Evolutionary conservation across 2,797 vertebrate species (phyloP).

Genomic region (Acrocephalus scirpaceus): DNA sequence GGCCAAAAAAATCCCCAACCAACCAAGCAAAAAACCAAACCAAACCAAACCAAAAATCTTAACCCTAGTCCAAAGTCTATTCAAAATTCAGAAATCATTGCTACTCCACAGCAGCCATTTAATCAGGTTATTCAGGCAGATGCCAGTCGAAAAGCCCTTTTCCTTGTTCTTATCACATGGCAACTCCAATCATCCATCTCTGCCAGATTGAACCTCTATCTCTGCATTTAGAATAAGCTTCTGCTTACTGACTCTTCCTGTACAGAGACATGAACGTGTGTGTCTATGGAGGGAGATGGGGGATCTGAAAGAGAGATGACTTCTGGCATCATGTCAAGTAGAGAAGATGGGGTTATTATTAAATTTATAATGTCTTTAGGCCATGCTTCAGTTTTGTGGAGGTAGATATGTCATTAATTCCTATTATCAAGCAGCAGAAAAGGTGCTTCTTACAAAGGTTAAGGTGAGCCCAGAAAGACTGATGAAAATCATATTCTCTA

Average conservation of each 20-base stretch:
- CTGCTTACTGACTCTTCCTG: neutral
- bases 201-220: neutral
- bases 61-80: neutral
- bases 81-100: neutral
- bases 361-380: neutral
- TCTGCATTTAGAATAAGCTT: neutral
- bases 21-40: neutral
- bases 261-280: neutral
- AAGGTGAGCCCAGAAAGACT: neutral
- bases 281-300: neutral
- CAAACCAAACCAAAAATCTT: neutral
- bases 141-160: fast-evolving
- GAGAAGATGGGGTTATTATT: neutral
- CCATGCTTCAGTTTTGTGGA: neutral
- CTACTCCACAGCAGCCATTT: neutral
- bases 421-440: neutral
- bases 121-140: neutral
- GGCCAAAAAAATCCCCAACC: neutral
- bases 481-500: neutral
- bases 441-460: neutral
- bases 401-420: neutral
- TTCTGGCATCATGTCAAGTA: neutral
- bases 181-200: neutral
- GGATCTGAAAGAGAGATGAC: neutral
- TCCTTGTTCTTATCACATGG: neutral